phyloP scores from a whole-genome alignment of 1,140 invertebrate species.

The Pantala flavescens region DNA sequence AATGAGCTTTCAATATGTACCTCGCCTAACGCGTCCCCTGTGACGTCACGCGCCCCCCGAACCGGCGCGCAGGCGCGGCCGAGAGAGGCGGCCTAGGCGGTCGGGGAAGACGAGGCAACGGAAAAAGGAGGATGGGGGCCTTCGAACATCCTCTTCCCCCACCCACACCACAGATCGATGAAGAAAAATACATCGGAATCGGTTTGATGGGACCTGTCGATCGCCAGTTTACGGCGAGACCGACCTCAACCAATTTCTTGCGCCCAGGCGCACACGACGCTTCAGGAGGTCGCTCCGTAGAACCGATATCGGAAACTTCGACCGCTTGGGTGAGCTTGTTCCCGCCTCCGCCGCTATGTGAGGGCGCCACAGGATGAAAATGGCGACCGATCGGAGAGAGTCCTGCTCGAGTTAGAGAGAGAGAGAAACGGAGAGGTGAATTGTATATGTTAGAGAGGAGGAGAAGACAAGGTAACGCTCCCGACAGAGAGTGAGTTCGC shows the following conservation, averaged over 20 bases:
- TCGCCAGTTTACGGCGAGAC: not conserved
- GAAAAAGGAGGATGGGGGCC: not conserved
- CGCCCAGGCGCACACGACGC: not conserved
- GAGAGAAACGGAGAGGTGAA: too few species aligned
- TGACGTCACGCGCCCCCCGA: too few species aligned
- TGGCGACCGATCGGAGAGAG: too few species aligned
- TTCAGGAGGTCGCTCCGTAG: not conserved
- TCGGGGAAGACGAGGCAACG: not conserved
- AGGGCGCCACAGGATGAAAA: too few species aligned
- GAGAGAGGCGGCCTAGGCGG: not conserved
- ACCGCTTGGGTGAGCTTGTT: too few species aligned
- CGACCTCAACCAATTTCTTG: slow-evolving; percentile 4
- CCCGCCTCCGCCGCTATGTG: too few species aligned
- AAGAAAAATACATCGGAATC: slow-evolving; percentile 10
- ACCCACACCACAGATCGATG: not conserved
- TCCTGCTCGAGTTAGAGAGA: too few species aligned
- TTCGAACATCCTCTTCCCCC: not conserved
- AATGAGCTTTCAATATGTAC: too few species aligned
- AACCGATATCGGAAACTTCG: too few species aligned
- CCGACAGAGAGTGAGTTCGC: not conserved
- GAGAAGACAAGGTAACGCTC: too few species aligned
- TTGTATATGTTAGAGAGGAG: too few species aligned
- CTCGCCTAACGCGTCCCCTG: too few species aligned
- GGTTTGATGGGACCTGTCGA: slow-evolving; percentile 7
- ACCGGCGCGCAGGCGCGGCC: not conserved